Evolutionary conservation across 1,140 invertebrate species (phyloP).

Genomic region (Cataglyphis hispanica): DNA sequence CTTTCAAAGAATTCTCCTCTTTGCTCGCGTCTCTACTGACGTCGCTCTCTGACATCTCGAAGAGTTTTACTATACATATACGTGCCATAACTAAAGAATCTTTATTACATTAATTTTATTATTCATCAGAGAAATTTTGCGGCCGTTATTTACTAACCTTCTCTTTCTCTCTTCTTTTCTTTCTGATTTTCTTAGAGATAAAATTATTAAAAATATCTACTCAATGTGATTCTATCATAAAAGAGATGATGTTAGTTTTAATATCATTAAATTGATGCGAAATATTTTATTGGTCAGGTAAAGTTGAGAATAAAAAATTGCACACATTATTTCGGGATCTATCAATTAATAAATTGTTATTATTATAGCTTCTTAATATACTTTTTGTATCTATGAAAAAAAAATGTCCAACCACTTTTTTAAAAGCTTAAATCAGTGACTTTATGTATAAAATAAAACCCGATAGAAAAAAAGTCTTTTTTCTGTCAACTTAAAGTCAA

Average conservation of each 20-base stretch:
- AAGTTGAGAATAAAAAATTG: background rate
- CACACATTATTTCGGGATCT: too few species aligned
- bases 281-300: background rate
- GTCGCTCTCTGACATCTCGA: slow-evolving; percentile 23
- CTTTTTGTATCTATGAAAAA: too few species aligned
- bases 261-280: background rate
- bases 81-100: slow-evolving; percentile 4
- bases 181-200: too few species aligned
- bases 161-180: too few species aligned
- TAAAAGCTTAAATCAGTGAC: background rate
- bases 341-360: too few species aligned
- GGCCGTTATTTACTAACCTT: too few species aligned
- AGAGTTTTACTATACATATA: slow-evolving; percentile 15
- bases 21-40: slow-evolving; percentile 25
- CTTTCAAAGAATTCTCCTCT: slow-evolving; percentile 77
- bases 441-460: background rate
- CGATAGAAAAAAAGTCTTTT: background rate
- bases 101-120: slow-evolving; percentile 27
- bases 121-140: background rate
- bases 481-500: background rate
- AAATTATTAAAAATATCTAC: background rate
- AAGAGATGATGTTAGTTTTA: background rate
- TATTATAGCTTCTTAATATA: too few species aligned
- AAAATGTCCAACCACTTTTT: too few species aligned
- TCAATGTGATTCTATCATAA: background rate